These are phyloP conservation scores for Danaus plexippus DNA, from an alignment of 1,140 invertebrate genomes.

Conservation along the genomic window DNA sequence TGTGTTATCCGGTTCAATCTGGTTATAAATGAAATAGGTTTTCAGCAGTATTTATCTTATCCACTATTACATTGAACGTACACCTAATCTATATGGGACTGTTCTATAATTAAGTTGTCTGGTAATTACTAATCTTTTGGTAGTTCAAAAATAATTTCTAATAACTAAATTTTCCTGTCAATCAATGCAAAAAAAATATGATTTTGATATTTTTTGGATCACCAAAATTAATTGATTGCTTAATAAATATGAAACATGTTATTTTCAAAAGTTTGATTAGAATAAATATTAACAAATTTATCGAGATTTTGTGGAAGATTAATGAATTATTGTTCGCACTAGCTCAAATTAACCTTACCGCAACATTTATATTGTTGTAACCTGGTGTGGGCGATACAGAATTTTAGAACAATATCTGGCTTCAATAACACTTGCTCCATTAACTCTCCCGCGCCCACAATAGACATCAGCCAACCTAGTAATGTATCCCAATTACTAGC, in stretches of 20 bases:
- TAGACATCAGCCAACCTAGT: conserved; percentile 42
- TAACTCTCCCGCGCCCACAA: conserved; percentile 49
- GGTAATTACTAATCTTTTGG: too few species aligned
- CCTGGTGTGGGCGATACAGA: conserved; percentile 35
- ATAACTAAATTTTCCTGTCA: neutral
- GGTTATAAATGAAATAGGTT: conserved; percentile 15
- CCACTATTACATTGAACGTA: too few species aligned
- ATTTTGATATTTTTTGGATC: too few species aligned
- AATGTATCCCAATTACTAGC: conserved; percentile 18
- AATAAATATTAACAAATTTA: too few species aligned
- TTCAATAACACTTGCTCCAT: conserved; percentile 62
- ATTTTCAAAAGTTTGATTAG: too few species aligned
- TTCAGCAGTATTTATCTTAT: too few species aligned
- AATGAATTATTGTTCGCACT: conserved; percentile 17
- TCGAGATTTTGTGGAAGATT: conserved; percentile 6
- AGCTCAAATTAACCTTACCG: conserved; percentile 22
- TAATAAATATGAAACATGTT: too few species aligned
- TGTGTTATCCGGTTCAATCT: conserved; percentile 25
- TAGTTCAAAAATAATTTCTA: neutral
- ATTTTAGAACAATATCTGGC: conserved; percentile 51
- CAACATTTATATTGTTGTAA: conserved; percentile 37
- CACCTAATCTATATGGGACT: too few species aligned
- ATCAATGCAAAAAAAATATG: conserved; percentile 8
- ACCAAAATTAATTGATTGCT: too few species aligned
- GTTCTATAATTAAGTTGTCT: too few species aligned